Conservation (phyloP, 2,113 vertebrate species). For the Chionis minor region DNA sequence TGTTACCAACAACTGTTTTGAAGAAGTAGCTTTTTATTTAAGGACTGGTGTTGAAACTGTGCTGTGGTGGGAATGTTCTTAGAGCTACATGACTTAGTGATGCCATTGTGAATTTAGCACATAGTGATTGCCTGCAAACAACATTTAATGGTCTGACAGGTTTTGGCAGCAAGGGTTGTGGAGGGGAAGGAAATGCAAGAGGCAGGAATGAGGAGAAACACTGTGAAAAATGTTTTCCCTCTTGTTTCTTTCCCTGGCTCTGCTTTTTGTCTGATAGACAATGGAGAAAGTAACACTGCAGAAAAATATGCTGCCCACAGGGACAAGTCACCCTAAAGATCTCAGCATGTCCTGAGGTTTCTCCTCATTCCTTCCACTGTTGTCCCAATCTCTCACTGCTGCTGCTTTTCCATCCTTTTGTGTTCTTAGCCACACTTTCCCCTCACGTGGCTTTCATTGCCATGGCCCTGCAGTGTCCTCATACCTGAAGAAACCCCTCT, state of each 20-base stretch:
- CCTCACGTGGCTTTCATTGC: neutral
- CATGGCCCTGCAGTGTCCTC: neutral
- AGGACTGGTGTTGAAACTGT: neutral
- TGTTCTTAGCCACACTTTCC: neutral
- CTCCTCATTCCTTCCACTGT: neutral
- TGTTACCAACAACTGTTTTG: neutral
- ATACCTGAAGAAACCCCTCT: neutral
- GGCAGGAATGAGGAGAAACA: neutral
- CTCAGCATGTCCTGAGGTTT: neutral
- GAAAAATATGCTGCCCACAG: neutral
- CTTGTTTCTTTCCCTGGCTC: neutral
- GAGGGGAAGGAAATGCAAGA: neutral
- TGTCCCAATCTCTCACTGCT: neutral
- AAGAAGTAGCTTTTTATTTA: neutral
- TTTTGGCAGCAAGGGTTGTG: neutral
- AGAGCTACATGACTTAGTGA: neutral
- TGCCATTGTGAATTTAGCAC: neutral
- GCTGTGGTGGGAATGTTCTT: neutral
- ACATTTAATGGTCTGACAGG: neutral
- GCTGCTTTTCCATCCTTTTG: neutral
- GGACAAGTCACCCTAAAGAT: neutral
- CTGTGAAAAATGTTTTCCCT: neutral
- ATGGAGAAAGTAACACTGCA: neutral
- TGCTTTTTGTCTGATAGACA: neutral
- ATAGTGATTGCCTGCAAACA: neutral